Evolutionary conservation across 2,113 vertebrate genomes (phyloP).

Genomic region (Planiliza haematocheilus): DNA sequence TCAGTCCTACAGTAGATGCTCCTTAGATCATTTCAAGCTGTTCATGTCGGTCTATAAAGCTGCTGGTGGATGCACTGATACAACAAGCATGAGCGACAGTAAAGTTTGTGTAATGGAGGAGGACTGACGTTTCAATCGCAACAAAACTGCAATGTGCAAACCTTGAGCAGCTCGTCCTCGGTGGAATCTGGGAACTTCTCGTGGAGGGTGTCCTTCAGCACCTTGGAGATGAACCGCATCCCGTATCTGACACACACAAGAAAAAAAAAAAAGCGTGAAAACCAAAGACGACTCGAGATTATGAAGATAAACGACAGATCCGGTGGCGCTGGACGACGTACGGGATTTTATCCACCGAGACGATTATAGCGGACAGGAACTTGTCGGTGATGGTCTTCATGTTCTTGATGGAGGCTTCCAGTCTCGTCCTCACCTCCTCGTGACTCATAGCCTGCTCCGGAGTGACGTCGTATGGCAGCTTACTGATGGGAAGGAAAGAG

Average conservation of each 20-base stretch:
- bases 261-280: background rate
- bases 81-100: no score
- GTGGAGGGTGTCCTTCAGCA: conserved; percentile 93
- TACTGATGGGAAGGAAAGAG: conserved; percentile 81
- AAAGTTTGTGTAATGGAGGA: no score
- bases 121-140: no score
- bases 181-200: conserved; percentile 97
- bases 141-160: conserved; percentile 46
- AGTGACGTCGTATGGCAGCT: conserved; percentile 96
- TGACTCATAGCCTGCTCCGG: conserved; percentile 95
- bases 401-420: conserved; percentile 95
- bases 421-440: conserved; percentile 90
- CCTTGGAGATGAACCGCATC: conserved; percentile 97
- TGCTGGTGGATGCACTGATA: no score
- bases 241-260: conserved; percentile 85
- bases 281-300: no score
- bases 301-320: no score
- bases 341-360: conserved; percentile 97
- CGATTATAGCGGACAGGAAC: conserved; percentile 92
- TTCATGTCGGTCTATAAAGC: no score
- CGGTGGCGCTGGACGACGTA: conserved; percentile 83
- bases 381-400: conserved; percentile 96
- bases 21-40: no score
- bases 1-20: background rate
- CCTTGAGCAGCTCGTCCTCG: conserved; percentile 97